Base-by-base conservation (phyloP, 1,140 invertebrate species). In the Leptinotarsa texana region DNA sequence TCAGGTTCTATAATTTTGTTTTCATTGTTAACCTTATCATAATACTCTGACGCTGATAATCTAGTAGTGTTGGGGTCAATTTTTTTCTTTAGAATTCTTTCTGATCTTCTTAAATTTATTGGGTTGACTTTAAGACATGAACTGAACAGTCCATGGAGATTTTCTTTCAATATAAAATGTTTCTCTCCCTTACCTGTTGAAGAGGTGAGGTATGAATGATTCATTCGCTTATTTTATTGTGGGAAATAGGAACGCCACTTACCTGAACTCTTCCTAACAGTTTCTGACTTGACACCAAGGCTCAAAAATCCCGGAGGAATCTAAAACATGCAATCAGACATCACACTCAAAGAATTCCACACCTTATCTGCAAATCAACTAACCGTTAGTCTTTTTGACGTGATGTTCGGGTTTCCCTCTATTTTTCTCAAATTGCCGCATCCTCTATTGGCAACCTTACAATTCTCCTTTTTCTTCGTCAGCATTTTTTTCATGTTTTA, bases 291-390 rank as follows among this genome's bases (percentile, higher is more conserved):
- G 6, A 67, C 22, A 27, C 75, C 73, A 33, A 57, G 24, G n/a
- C 15, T 48, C 22, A 77, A 73, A 71, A 77, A 79, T 47, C 75
- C 75, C 6, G 75, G 78, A 42, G 74, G 74, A 47, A 79, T 69
- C 77, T 79, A 72, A 33, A 74, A 69, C 71, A 66, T 65, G 51
- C 21, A 21, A 24, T 21, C 21, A 11, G 4, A 33, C 63, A 65
- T 22, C 13, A 65, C 15, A 65, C 21, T 65, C 21, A 57, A 57
- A 17, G 51, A 57, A 57, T n/a, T 17, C n/a, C 51, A 65, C 27
- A 62, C 63, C 21, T 24, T 21, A 21, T 65, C 63, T 8, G 21
- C 21, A 51, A 48, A 17, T 8, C 51, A 17, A 21, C 73, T 68
- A 42, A 77, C 76, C 66, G 76, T 77, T 62, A 77, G 24, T 13